These are phyloP conservation scores for Tridacna crocea DNA, from an alignment of 2,888 invertebrate species.

Conservation along the genomic window DNA sequence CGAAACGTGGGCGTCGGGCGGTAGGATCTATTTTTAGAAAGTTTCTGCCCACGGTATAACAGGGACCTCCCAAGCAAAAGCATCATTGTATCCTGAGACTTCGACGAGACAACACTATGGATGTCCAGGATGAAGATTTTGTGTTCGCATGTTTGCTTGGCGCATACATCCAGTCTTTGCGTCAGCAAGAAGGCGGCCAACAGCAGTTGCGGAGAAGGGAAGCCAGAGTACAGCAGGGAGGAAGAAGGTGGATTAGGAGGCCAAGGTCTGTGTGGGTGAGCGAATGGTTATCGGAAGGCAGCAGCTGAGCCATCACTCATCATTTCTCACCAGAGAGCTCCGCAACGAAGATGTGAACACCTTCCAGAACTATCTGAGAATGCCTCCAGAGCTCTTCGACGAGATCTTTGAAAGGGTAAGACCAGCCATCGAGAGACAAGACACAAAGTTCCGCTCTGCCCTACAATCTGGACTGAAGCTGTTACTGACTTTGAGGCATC, in stretches of 20 bases:
- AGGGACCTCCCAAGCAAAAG: neutral
- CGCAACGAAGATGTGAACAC: too few relatives aligned
- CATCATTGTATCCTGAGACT: neutral
- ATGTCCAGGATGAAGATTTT: too few relatives aligned
- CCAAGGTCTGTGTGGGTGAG: too few relatives aligned
- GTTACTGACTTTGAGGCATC: neutral
- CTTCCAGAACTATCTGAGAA: too few relatives aligned
- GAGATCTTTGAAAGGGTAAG: too few relatives aligned
- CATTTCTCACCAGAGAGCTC: slow-evolving; percentile 2
- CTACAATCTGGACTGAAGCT: slow-evolving; percentile 13
- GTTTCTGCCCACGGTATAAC: too few relatives aligned
- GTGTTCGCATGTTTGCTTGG: too few relatives aligned
- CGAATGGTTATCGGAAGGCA: neutral
- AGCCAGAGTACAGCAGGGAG: slow-evolving; percentile 5
- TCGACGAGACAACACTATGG: neutral
- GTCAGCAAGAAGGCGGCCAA: neutral
- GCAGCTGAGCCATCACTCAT: neutral
- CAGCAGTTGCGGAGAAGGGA: neutral
- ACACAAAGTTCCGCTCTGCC: slow-evolving; percentile 5
- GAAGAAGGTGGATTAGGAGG: neutral
- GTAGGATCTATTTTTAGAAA: neutral
- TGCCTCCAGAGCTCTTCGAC: too few relatives aligned
- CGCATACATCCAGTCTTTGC: too few relatives aligned
- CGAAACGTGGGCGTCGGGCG: neutral
- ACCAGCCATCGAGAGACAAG: too few relatives aligned